Base-by-base conservation (phyloP, 2,888 invertebrate species). In the Gibbula magus region DNA sequence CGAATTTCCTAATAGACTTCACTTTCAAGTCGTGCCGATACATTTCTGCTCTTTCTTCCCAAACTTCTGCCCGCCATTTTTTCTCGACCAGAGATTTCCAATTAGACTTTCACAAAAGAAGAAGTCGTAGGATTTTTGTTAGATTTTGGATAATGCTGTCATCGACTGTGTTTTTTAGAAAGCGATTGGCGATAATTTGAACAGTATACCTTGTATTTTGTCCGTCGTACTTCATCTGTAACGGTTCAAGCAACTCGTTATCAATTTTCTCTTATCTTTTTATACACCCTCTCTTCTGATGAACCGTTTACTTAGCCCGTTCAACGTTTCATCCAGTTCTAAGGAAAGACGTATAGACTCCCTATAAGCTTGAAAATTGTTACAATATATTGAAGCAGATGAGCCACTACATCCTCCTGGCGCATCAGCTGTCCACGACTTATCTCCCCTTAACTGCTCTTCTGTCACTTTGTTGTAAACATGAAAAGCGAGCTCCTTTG, bases 11-110 rank as follows among this genome's bases (percentile, higher is more conserved):
- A 61, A 61, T 61, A 61, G 61, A 25, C 29, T 54, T 53, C 53
- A 35, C 53, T 74, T 54, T 76, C 35, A 54, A 76, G 53, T 54
- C 56, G 35, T 20, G 56, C 53, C 76, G 53, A 22, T 32, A 56
- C 54, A 76, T 54, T 76, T 76, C 35, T 53, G 56, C 29, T 54
- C 54, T 52, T 54, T 35, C 76, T 56, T 54, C 76, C 76, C 29
- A 13, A 32, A 35, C 76, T 76, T 54, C 76, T 76, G 29, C 25
- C 61, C 29, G 76, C 54, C 29, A 54, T 74, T 74, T 74, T 74
- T 74, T 25, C 25, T 39, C 52, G 52, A 18, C 74, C 51, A 74
- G 74, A 61, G 61, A 61, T 61, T 61, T 61, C 61, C 61, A 61
- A 61, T 61, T 61, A 61, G 61, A 61, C 29, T 61, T 25, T 61